phyloP scores from a whole-genome alignment of 2,113 vertebrate genomes.

The Nycticorax nycticorax region DNA sequence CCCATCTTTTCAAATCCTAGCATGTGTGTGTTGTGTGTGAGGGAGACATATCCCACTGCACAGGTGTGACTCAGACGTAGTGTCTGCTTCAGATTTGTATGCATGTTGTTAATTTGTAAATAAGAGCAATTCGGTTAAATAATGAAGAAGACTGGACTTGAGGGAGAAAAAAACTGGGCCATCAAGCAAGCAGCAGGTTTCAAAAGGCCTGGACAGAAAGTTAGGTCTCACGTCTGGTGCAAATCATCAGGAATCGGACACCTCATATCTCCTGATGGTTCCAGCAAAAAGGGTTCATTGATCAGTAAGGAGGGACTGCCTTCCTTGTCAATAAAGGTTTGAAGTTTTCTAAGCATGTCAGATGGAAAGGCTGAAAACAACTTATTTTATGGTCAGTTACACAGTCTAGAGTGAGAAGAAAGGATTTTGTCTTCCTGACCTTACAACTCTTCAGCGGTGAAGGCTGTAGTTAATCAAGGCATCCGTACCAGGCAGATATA shows the following conservation, averaged over 20 bases:
- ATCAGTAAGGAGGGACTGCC: not conserved
- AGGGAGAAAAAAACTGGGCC: accelerated
- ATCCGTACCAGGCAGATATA: conserved; percentile 42
- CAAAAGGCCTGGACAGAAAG: not conserved
- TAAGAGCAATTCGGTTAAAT: not conserved
- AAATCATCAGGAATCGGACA: not conserved
- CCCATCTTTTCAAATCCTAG: not conserved
- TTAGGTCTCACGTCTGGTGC: not conserved
- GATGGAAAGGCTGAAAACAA: not conserved
- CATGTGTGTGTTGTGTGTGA: accelerated
- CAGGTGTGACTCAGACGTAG: not conserved
- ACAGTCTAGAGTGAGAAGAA: not conserved
- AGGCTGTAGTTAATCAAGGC: conserved; percentile 35
- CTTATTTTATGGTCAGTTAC: not conserved
- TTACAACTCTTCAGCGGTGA: conserved; percentile 9
- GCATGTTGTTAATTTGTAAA: not conserved
- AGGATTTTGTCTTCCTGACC: conserved; percentile 38
- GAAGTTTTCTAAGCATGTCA: not conserved
- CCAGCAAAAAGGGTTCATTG: not conserved
- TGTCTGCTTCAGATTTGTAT: not conserved
- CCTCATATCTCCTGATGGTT: accelerated
- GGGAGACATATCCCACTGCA: not conserved
- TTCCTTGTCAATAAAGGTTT: not conserved
- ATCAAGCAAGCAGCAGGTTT: not conserved
- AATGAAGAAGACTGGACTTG: not conserved